Evolutionary conservation across 2,113 vertebrate genomes (phyloP).

Genomic region (Choloepus hoffmanni): DNA sequence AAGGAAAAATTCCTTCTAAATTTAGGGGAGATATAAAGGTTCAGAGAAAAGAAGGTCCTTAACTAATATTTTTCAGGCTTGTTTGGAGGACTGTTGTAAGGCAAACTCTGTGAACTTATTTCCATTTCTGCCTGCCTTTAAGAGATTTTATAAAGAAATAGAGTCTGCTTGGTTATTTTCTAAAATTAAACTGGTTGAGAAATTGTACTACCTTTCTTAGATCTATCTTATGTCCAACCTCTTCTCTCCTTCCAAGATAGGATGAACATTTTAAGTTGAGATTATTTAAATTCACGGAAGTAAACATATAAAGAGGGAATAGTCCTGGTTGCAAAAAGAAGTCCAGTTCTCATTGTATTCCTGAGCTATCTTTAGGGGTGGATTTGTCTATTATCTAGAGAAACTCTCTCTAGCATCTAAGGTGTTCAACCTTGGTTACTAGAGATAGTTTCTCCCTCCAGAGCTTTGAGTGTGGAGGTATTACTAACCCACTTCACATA

Average conservation of each 20-base stretch:
- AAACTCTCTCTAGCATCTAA: too few species aligned
- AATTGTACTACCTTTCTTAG: not conserved
- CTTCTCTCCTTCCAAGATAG: constrained; percentile 3
- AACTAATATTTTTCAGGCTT: not conserved
- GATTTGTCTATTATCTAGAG: not conserved
- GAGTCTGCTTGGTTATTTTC: constrained; percentile 23
- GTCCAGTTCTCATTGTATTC: not conserved
- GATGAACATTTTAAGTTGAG: constrained; percentile 21
- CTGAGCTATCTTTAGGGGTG: not conserved
- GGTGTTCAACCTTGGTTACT: not conserved
- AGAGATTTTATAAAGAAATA: not conserved
- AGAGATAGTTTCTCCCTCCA: not conserved
- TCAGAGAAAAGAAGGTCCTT: not conserved
- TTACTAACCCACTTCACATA: not conserved
- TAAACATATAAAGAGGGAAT: not conserved
- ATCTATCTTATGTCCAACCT: constrained; percentile 6
- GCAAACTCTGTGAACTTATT: constrained; percentile 1
- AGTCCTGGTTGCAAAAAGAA: not conserved
- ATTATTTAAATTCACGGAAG: constrained; percentile 28
- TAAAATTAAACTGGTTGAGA: constrained; percentile 37
- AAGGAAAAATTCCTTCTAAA: not conserved
- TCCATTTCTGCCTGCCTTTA: constrained; percentile 46
- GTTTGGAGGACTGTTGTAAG: not conserved
- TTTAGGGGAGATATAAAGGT: not conserved
- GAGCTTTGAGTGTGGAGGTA: not conserved